Conservation (phyloP, 2,888 invertebrate genomes). For the Panopea generosa region DNA sequence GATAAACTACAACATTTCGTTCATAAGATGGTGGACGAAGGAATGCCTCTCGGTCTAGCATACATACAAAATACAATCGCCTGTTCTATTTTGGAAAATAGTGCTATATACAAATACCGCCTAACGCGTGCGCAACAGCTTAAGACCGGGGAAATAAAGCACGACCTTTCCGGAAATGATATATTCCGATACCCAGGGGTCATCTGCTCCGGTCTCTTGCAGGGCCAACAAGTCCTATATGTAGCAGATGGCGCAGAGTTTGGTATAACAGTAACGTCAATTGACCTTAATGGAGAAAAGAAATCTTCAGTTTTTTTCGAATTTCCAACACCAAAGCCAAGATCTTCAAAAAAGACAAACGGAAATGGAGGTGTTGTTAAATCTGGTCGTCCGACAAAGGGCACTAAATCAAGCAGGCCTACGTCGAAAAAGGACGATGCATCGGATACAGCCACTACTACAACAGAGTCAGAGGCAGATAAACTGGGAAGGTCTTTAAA, state of each 20-base stretch:
- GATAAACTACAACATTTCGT: constrained; percentile 57
- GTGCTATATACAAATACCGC: constrained; percentile 41
- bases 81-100: constrained; percentile 44
- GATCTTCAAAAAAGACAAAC: constrained; percentile 25
- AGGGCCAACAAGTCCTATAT: constrained; percentile 34
- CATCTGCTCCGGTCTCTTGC: constrained; percentile 33
- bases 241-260: constrained; percentile 59
- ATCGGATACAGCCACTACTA: constrained; percentile 32
- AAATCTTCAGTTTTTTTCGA: constrained; percentile 58
- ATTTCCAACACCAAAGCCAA: constrained; percentile 36
- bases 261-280: constrained; percentile 46
- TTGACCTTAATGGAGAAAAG: constrained; percentile 37
- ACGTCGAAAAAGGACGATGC: constrained; percentile 43
- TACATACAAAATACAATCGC: constrained; percentile 50
- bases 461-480: constrained; percentile 25
- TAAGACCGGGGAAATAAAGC: constrained; percentile 32
- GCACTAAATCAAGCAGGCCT: background rate
- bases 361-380: constrained; percentile 20
- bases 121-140: constrained; percentile 50
- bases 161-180: constrained; percentile 52
- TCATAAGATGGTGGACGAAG: constrained; percentile 41
- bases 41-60: constrained; percentile 45
- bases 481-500: background rate
- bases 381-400: constrained; percentile 21
- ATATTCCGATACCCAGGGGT: constrained; percentile 52